phyloP scores from a whole-genome alignment of 2,113 vertebrate genomes.

The Mionectes macconnelli region DNA sequence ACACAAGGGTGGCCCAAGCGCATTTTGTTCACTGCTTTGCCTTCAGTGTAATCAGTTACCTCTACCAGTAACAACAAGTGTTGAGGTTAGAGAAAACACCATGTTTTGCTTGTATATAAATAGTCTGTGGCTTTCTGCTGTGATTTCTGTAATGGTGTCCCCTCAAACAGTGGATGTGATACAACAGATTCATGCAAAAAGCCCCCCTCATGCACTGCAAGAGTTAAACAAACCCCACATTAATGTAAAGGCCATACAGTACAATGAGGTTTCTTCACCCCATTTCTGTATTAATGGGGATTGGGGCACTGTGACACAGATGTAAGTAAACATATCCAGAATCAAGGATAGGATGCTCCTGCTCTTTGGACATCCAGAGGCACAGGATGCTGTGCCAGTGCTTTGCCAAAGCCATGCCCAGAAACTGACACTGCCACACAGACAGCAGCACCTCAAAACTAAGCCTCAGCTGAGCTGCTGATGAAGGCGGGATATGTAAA shows the following conservation, averaged over 20 bases:
- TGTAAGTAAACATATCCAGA: neutral
- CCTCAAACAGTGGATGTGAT: neutral
- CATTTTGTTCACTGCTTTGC: neutral
- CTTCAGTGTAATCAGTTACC: neutral
- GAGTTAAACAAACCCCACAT: accelerated
- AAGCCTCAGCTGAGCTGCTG: neutral
- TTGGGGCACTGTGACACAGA: accelerated
- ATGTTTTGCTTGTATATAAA: accelerated
- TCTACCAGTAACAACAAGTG: neutral
- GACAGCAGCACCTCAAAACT: neutral
- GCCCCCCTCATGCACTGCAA: no score
- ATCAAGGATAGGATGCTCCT: neutral
- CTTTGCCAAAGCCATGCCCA: neutral
- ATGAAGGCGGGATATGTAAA: neutral
- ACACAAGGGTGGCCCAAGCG: accelerated
- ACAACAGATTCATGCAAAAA: neutral
- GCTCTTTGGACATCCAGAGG: neutral
- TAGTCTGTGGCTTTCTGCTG: neutral
- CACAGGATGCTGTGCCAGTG: neutral
- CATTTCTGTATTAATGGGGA: accelerated
- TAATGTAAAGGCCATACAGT: accelerated
- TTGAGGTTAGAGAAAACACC: neutral
- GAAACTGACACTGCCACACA: neutral
- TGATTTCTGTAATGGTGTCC: neutral
- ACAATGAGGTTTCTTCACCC: neutral